Conservation (phyloP, 1,140 invertebrate species). For the Octopus sinensis region DNA sequence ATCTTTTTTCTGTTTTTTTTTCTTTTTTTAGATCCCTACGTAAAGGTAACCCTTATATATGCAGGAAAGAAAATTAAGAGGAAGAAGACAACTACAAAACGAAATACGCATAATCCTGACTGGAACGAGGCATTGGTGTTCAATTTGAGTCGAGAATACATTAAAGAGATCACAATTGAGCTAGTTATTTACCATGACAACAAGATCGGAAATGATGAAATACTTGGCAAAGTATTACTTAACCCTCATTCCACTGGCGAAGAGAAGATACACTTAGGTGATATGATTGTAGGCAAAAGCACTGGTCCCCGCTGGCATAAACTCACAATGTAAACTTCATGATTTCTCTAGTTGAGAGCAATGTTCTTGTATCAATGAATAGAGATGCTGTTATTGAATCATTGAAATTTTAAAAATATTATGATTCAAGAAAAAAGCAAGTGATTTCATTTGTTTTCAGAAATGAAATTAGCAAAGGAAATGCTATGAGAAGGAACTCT, state of each 20-base stretch:
- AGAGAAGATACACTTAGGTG: conserved; percentile 45
- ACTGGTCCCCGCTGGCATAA: conserved; percentile 43
- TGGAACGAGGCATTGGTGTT: conserved; percentile 53
- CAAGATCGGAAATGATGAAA: conserved; percentile 51
- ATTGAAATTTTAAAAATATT: no score
- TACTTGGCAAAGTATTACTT: conserved; percentile 44
- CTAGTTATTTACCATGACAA: conserved; percentile 50
- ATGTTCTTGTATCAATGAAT: no score
- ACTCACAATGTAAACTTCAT: conserved; percentile 7
- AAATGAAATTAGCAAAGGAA: no score
- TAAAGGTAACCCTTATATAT: conserved; percentile 59
- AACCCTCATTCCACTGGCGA: conserved; percentile 41
- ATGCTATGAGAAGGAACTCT: no score
- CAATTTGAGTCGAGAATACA: conserved; percentile 50
- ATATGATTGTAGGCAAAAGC: conserved; percentile 38
- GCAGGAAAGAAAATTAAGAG: conserved; percentile 57
- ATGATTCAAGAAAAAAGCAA: no score
- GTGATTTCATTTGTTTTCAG: no score
- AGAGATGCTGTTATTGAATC: no score
- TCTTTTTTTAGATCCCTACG: conserved; percentile 59
- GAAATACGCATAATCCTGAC: conserved; percentile 36
- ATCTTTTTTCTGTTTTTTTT: conserved; percentile 19
- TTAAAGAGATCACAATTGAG: conserved; percentile 43
- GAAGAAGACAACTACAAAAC: conserved; percentile 51
- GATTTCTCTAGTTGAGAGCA: no score